Percentiles rank a stretch among this genome's conserved stretches.
Conservation (phyloP, 2,888 invertebrate genomes). For the Drosophila falleni region DNA sequence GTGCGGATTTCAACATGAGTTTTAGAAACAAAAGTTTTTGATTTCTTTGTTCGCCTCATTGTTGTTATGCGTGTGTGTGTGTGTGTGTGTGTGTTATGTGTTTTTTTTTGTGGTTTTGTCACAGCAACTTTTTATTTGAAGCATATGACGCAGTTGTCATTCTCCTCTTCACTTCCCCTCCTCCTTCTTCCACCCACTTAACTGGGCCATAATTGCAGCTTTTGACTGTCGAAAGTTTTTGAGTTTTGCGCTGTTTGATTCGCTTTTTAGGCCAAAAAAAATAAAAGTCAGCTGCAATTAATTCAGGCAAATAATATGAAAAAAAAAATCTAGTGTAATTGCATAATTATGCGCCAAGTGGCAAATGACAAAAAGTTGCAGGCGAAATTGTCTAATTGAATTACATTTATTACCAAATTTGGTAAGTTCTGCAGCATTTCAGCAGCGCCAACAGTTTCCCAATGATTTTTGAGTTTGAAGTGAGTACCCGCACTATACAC, state of each 20-base stretch:
- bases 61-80: conserved; percentile 19
- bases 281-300: conserved; percentile 61
- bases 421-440: conserved; percentile 8
- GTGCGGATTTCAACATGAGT: conserved; percentile 75
- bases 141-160: conserved; percentile 43
- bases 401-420: conserved; percentile 45
- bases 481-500: conserved; percentile 9
- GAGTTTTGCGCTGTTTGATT: conserved; percentile 64
- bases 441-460: neutral
- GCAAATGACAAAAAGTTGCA: conserved; percentile 32
- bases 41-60: conserved; percentile 70
- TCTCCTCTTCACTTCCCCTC: neutral
- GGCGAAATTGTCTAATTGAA: conserved; percentile 42
- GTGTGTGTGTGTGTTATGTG: conserved; percentile 5
- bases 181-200: neutral
- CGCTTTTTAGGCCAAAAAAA: conserved; percentile 32
- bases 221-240: conserved; percentile 63
- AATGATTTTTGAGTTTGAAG: conserved; percentile 10
- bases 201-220: conserved; percentile 63
- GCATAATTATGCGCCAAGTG: conserved; percentile 53
- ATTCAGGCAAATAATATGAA: conserved; percentile 43
- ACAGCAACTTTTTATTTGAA: conserved; percentile 58
- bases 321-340: conserved; percentile 50
- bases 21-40: conserved; percentile 81
- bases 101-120: conserved; percentile 38